These are phyloP conservation scores for Anhinga rufa DNA, from an alignment of 2,113 vertebrate species.

Conservation along the genomic window DNA sequence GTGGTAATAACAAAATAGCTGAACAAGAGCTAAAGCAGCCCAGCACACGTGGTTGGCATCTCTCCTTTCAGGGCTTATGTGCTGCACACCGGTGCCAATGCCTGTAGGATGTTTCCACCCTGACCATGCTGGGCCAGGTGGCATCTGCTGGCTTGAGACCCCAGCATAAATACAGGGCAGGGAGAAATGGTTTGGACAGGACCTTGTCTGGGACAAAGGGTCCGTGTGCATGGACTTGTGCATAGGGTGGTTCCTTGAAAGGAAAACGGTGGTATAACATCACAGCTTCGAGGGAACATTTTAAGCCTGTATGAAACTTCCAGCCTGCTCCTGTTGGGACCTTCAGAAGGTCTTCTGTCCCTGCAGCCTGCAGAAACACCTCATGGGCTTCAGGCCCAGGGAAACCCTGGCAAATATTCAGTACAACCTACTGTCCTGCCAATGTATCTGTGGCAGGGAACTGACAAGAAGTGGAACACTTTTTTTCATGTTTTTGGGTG, in stretches of 20 bases:
- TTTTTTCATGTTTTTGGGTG: neutral
- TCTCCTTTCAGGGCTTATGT: neutral
- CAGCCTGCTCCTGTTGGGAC: neutral
- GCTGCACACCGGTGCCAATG: accelerated
- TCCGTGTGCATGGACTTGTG: accelerated
- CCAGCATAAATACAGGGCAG: neutral
- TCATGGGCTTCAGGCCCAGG: neutral
- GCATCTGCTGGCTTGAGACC: neutral
- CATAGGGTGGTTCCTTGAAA: neutral
- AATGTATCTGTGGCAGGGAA: neutral
- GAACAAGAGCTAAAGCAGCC: neutral
- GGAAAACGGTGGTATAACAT: neutral
- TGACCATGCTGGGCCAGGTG: accelerated
- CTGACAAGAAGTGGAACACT: neutral
- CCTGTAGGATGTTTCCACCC: accelerated
- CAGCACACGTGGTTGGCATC: accelerated
- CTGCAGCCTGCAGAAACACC: neutral
- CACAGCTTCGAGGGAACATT: accelerated
- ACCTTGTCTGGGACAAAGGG: neutral
- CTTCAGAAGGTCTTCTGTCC: neutral
- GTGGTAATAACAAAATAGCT: neutral
- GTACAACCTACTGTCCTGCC: neutral
- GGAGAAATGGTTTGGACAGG: neutral
- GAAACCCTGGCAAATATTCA: neutral
- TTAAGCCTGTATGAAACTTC: neutral